phyloP scores from a whole-genome alignment of 2,797 vertebrate genomes.

The Crypturellus tataupa region DNA sequence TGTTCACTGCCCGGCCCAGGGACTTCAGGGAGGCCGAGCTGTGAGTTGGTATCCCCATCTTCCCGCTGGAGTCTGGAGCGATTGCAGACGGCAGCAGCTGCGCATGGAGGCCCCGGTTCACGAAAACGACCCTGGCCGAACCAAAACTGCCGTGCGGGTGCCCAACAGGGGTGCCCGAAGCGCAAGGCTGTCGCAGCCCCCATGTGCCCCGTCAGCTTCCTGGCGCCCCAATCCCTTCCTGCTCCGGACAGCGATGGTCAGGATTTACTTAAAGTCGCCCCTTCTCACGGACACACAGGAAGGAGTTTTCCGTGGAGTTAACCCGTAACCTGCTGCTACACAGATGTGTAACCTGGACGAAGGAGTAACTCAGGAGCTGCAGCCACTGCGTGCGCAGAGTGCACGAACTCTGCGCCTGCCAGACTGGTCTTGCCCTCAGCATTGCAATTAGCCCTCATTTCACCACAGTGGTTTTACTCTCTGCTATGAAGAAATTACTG shows the following conservation, averaged over 20 bases:
- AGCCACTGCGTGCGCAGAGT: not conserved
- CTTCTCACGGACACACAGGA: not conserved
- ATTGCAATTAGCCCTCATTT: conserved; percentile 29
- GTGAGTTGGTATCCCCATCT: not conserved
- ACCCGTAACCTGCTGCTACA: not conserved
- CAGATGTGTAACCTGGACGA: not conserved
- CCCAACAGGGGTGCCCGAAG: conserved; percentile 32
- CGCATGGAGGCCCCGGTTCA: conserved; percentile 47
- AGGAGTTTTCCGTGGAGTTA: conserved; percentile 6
- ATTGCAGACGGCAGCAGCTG: conserved; percentile 21
- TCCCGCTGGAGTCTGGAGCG: not conserved
- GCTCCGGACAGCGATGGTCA: conserved; percentile 1
- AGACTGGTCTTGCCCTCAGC: conserved; percentile 25
- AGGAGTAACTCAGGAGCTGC: conserved; percentile 31
- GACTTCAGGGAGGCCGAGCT: not conserved
- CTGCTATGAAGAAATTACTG: not conserved
- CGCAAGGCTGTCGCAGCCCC: conserved; percentile 51
- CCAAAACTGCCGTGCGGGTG: conserved; percentile 43
- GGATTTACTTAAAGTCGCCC: conserved; percentile 12
- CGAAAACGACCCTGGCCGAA: conserved; percentile 42
- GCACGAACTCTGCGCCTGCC: not conserved
- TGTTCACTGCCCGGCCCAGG: not conserved
- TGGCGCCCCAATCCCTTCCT: not conserved
- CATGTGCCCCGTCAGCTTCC: not conserved
- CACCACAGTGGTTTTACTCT: not conserved